A percentile compares a stretch with the other conserved stretches of the same genome.
Evolutionary conservation across 2,888 invertebrate genomes (phyloP).

Genomic region (Cataglyphis rosenhaueri): DNA sequence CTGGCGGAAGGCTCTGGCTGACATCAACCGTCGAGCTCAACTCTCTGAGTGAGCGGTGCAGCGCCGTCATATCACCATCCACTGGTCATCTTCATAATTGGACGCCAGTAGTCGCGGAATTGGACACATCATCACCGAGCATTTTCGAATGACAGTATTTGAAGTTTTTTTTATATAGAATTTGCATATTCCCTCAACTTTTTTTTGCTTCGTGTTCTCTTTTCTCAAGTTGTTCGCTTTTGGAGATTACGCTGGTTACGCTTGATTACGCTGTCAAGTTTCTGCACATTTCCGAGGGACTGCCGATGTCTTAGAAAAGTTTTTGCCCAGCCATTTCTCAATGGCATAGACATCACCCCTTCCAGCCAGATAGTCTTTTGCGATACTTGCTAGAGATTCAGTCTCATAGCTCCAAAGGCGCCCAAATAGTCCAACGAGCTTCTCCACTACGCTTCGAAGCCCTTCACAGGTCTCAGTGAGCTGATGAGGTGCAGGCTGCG

Average conservation of each 20-base stretch:
- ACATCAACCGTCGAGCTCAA: not conserved
- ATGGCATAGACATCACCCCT: not conserved
- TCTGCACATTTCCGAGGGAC: not conserved
- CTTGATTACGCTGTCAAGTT: not conserved
- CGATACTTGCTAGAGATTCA: not conserved
- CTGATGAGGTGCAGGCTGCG: not conserved
- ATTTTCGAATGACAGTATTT: not conserved
- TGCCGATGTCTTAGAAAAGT: not conserved
- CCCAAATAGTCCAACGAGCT: not conserved
- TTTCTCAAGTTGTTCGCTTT: too few relatives aligned
- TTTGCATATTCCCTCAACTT: conserved; percentile 82
- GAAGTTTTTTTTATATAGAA: conserved; percentile 38
- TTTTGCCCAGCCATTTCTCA: not conserved
- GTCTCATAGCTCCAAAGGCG: not conserved
- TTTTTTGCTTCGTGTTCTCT: conserved; percentile 5
- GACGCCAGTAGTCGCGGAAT: not conserved
- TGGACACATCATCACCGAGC: not conserved
- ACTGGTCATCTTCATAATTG: not conserved
- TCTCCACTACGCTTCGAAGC: not conserved
- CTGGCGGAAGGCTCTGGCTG: not conserved
- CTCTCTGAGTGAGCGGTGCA: not conserved
- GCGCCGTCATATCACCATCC: not conserved
- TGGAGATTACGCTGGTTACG: too few relatives aligned
- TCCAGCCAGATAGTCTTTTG: not conserved
- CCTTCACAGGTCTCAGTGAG: not conserved